Conservation (phyloP, 2,113 vertebrate species). For the Chamaetylas fuelleborni region DNA sequence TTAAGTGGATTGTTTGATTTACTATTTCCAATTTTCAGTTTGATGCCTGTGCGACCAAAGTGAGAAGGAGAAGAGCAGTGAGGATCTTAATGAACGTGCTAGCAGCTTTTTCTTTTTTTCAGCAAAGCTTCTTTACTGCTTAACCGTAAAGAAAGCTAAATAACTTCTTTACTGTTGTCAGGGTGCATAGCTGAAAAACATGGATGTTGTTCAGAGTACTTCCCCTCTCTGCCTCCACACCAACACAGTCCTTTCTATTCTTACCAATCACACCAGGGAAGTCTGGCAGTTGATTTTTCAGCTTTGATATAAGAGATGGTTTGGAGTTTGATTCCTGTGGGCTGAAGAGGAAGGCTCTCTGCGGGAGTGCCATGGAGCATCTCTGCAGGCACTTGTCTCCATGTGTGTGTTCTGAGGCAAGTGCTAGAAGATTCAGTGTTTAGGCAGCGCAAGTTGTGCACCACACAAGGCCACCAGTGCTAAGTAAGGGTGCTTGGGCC, state of each 20-base stretch:
- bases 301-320: neutral
- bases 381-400: neutral
- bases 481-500: neutral
- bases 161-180: neutral
- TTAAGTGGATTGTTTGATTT: neutral
- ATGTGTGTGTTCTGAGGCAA: neutral
- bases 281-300: neutral
- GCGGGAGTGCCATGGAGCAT: accelerated
- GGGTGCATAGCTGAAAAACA: neutral
- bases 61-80: neutral
- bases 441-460: neutral
- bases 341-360: neutral
- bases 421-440: neutral
- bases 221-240: accelerated
- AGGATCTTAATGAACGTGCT: neutral
- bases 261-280: neutral
- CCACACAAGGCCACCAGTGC: accelerated
- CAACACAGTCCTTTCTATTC: neutral
- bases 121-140: neutral
- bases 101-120: neutral
- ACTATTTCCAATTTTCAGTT: neutral
- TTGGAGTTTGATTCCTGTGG: neutral
- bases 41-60: neutral
- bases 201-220: neutral
- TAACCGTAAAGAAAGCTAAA: too few relatives aligned